These are phyloP conservation scores for Itoplectis maculator DNA, from an alignment of 2,888 invertebrate species.

Conservation along the genomic window DNA sequence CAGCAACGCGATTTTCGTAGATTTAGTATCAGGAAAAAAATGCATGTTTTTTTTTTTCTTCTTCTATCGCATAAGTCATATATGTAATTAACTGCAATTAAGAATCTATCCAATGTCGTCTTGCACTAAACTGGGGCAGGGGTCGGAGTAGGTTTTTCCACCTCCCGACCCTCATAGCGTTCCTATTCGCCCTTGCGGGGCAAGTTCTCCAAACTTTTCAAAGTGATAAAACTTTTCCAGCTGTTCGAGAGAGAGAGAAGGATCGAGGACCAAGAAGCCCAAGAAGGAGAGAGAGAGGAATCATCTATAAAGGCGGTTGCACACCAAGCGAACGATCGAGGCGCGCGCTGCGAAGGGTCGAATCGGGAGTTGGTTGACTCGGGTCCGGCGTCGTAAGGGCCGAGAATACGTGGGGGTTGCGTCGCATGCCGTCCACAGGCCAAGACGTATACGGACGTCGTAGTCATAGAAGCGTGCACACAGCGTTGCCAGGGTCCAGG, in stretches of 20 bases:
- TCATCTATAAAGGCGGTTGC: not conserved
- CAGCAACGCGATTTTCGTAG: no score
- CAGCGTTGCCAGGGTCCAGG: conserved; percentile 54
- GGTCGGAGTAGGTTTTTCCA: conserved; percentile 10
- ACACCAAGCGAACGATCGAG: not conserved
- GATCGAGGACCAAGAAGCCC: no score
- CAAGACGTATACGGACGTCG: conserved; percentile 44
- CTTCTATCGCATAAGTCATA: no score
- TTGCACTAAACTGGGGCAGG: not conserved
- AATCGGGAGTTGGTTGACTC: conserved; percentile 47
- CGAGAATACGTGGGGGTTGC: conserved; percentile 48
- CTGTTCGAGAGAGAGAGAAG: conserved; percentile 16
- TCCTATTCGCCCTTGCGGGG: conserved; percentile 24
- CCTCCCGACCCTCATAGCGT: not conserved
- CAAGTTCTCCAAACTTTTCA: conserved; percentile 32
- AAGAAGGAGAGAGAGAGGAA: conserved; percentile 6
- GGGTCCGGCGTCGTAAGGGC: conserved; percentile 52
- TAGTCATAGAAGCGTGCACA: conserved; percentile 45
- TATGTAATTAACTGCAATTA: not conserved
- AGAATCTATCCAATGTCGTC: not conserved
- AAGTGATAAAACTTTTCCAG: conserved; percentile 48
- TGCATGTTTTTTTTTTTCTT: not conserved
- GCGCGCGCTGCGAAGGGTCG: conserved; percentile 6
- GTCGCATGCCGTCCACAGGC: conserved; percentile 35
- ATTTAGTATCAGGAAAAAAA: not conserved